Evolutionary conservation across 2,888 invertebrate species (phyloP).

Genomic region (Conus canariensis): DNA sequence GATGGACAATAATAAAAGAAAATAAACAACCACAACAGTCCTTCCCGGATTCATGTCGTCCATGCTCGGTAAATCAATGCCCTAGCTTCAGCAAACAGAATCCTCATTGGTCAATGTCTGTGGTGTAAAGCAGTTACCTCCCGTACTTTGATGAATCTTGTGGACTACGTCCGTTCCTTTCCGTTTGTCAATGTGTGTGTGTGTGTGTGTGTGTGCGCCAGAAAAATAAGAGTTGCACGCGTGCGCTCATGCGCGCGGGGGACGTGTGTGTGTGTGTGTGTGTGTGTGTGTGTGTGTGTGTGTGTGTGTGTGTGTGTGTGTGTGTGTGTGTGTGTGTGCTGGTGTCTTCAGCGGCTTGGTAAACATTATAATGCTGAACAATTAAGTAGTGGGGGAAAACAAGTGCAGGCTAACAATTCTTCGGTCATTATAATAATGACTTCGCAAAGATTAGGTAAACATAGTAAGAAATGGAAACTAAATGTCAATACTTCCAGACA

Average conservation of each 20-base stretch:
- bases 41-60: constrained; percentile 8
- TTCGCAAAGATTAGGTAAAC: too few relatives aligned
- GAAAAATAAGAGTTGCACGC: neutral
- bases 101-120: neutral
- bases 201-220: neutral
- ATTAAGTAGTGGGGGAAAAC: too few relatives aligned
- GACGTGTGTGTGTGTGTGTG: too few relatives aligned
- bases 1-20: neutral
- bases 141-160: constrained; percentile 8
- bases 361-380: too few relatives aligned
- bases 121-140: constrained; percentile 17
- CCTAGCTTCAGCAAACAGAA: neutral
- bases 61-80: constrained; percentile 1
- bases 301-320: too few relatives aligned
- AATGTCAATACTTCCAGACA: too few relatives aligned
- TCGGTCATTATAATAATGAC: too few relatives aligned
- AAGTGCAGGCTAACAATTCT: too few relatives aligned
- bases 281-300: too few relatives aligned
- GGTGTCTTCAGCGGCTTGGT: too few relatives aligned
- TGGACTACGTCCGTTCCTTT: neutral
- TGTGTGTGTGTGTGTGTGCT: too few relatives aligned
- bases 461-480: too few relatives aligned
- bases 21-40: neutral
- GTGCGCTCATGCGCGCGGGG: neutral
- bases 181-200: neutral